These are phyloP conservation scores for Melanotaenia duboulayi DNA, from an alignment of 2,113 vertebrate genomes.

Conservation along the genomic window DNA sequence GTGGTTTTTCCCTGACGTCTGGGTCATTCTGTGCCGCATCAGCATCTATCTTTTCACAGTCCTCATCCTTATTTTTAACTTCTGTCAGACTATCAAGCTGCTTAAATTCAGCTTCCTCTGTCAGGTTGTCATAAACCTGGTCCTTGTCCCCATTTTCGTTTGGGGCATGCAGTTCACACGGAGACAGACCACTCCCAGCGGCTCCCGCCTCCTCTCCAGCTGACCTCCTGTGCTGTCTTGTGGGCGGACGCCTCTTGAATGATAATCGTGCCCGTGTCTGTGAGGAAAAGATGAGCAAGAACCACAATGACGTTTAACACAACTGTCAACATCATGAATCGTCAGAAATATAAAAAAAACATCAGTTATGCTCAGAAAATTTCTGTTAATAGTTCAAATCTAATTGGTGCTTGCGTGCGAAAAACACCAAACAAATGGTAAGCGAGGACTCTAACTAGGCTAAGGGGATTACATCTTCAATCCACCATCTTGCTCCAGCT, in stretches of 20 bases:
- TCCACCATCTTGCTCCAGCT: constrained; percentile 58
- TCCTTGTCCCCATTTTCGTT: constrained; percentile 64
- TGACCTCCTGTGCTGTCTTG: constrained; percentile 82
- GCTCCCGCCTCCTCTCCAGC: constrained; percentile 62
- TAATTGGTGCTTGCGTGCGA: constrained; percentile 28
- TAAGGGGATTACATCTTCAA: constrained; percentile 79
- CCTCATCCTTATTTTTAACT: constrained; percentile 40
- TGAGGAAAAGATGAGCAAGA: background rate
- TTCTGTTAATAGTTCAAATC: background rate
- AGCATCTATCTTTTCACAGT: constrained; percentile 48
- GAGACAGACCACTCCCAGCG: constrained; percentile 11
- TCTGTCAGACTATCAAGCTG: constrained; percentile 19
- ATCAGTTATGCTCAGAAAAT: background rate
- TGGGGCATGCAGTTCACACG: constrained; percentile 46
- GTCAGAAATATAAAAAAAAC: background rate
- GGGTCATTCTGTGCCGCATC: constrained; percentile 20
- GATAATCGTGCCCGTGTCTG: constrained; percentile 82
- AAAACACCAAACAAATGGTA: constrained; percentile 27
- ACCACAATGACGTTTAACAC: background rate
- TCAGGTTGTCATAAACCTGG: constrained; percentile 32
- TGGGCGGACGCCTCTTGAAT: constrained; percentile 82
- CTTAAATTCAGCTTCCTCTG: constrained; percentile 32
- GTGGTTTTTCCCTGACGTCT: background rate
- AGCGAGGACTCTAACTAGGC: constrained; percentile 54
- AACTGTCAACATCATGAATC: background rate